Evolutionary conservation across 2,797 vertebrate genomes (phyloP), one percentile per base, ranked within the genome.

Genomic region (Catamblyrhynchus diadema): DNA sequence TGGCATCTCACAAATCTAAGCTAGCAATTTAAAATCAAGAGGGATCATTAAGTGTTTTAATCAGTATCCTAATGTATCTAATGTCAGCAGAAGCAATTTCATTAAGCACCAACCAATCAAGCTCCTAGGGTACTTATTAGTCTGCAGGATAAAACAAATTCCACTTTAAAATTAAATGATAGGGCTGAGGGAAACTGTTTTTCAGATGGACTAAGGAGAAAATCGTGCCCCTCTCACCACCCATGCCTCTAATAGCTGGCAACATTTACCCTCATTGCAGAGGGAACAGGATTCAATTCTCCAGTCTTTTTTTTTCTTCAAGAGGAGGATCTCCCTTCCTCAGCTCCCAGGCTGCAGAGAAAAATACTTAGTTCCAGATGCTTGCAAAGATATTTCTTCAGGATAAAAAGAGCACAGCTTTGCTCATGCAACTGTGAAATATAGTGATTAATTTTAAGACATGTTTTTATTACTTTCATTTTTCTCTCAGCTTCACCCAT

Each of bases 61-160:
- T 95, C 78, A 74, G 72, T 95, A 92, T 90, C 91, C 91, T 95
- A 94, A 94, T 94, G 93, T 95, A 94, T 96, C 83, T 94, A 66
- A 60, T 94, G 71, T 84, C 94, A 96, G 94, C 91, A 95, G 67
- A 78, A 84, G 95, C 94, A 95, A 97, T 96, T 97, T 97, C 91
- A 96, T 94, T 87, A 93, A 95, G 59, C 89, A 81, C 74, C 86
- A 95, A 93, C 88, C 91, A 94, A 90, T 96, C 94, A 86, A 81
- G 90, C 73, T 96, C 80, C 91, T 87, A 77, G 66, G 77, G 64
- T 75, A 74, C 92, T 94, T 96, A 94, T 23, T 95, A 88, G 93
- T 88, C 89, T 88, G 79, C 80, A 45, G 41, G 81, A 79, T 96
- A 96, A 96, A 96, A 95, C 94, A 96, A 96, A 96, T 97, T 93